A percentile compares a stretch with the other conserved stretches of the same genome.
Evolutionary conservation across 1,140 invertebrate species (phyloP).

Genomic region (Lamellibrachia luymesi): DNA sequence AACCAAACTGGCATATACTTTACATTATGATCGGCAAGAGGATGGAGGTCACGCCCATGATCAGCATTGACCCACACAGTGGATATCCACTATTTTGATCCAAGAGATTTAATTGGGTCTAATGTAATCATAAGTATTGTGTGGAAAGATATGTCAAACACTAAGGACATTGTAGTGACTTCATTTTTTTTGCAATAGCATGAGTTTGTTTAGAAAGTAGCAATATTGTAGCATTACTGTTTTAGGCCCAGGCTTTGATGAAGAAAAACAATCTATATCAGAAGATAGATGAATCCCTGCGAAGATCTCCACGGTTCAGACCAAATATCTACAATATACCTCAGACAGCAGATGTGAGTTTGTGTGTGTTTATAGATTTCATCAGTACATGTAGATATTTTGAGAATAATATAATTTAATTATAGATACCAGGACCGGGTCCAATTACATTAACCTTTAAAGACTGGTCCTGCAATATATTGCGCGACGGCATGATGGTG

Average conservation of each 20-base stretch:
- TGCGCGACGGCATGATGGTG: too few relatives aligned
- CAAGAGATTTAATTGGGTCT: neutral
- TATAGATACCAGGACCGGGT: too few relatives aligned
- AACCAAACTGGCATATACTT: too few relatives aligned
- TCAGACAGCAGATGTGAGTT: conserved; percentile 4
- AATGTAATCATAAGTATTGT: neutral
- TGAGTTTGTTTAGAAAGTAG: neutral
- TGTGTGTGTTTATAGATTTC: neutral
- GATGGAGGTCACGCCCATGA: too few relatives aligned
- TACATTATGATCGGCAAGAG: too few relatives aligned
- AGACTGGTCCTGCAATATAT: too few relatives aligned
- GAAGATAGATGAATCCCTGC: conserved; percentile 20
- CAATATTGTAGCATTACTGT: neutral
- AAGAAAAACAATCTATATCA: conserved; percentile 23
- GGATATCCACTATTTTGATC: too few relatives aligned
- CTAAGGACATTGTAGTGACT: neutral
- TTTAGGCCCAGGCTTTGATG: conserved; percentile 24
- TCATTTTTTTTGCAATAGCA: neutral
- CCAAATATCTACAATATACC: conserved; percentile 24
- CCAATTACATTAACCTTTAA: too few relatives aligned
- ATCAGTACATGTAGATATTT: too few relatives aligned
- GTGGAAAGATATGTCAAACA: neutral
- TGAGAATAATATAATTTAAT: too few relatives aligned
- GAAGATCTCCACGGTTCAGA: conserved; percentile 9
- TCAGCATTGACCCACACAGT: too few relatives aligned